Base-by-base conservation (phyloP, 2,888 invertebrate genomes). In the Drosophila vallismaia region DNA sequence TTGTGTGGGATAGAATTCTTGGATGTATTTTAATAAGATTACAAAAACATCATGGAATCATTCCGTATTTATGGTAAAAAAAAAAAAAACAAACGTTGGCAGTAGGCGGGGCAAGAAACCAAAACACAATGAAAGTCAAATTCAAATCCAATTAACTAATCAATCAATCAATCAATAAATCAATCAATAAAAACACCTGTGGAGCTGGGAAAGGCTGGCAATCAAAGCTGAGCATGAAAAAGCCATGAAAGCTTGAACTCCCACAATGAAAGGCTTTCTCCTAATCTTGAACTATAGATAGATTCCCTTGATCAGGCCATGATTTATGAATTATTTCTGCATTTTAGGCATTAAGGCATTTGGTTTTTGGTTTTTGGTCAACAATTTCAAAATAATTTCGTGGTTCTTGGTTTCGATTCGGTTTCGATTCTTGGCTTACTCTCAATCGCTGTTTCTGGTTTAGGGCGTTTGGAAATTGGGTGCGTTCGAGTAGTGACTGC, bases 401-500 rank as follows among this genome's bases (percentile, higher is more conserved):
- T 91, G 95, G 36, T 48, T 44, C 45, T 38, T 45, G 24, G 49
- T 69, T 51, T 55, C 31, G 36, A 49, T 56, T 56, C 36, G 45
- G 52, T 72, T 56, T 56, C 36, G 45, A 51, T 72, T 69, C 71
- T 77, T 56, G 72, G 85, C 97, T 97, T 97, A 97, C 97, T 95
- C 96, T 95, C 94, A 96, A 95, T 93, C 95, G 95, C 94, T 95
- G 96, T 93, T 96, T 96, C 92, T 95, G 94, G 95, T 95, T 94
- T 94, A 94, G 88, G 94, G 94, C 94, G 94, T 95, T 95, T 93
- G 95, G 94, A 94, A 95, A 94, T 93, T 95, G 95, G 95, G 95
- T 95, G 94, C 95, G 95, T 94, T 96, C 95, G 94, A 97, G 95
- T 95, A 96, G 95, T 92, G 94, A 95, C 97, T 97, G 96, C 93